Conservation (phyloP, 2,797 vertebrate species). For the Emydoidea blandingii region DNA sequence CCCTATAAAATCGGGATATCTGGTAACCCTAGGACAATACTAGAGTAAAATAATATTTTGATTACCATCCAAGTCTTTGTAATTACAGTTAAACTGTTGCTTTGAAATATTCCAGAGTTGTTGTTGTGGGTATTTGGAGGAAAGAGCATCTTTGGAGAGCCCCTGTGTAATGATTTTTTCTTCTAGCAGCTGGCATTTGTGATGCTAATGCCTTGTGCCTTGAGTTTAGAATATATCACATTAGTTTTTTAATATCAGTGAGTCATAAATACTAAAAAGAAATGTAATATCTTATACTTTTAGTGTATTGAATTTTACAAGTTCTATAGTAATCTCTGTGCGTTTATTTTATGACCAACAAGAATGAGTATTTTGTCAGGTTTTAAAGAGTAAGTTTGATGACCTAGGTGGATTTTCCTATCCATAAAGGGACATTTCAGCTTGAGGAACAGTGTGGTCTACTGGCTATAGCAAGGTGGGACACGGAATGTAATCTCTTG, state of each 20-base stretch:
- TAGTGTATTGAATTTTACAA: not conserved
- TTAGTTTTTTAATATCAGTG: not conserved
- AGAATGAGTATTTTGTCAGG: not conserved
- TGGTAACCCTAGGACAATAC: too few relatives aligned
- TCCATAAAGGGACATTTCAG: accelerated
- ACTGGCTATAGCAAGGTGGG: not conserved
- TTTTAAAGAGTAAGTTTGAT: not conserved
- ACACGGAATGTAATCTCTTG: accelerated
- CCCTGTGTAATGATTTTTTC: accelerated
- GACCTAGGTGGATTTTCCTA: not conserved
- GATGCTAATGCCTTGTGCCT: accelerated
- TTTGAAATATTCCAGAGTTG: not conserved
- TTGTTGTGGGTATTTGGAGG: not conserved
- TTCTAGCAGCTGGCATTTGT: not conserved
- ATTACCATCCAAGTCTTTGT: accelerated
- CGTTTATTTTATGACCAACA: not conserved
- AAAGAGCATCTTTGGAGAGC: not conserved
- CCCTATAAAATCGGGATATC: too few relatives aligned
- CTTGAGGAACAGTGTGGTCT: not conserved
- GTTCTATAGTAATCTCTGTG: not conserved
- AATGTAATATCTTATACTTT: not conserved
- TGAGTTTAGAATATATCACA: not conserved
- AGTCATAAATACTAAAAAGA: not conserved
- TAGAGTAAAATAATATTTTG: not conserved
- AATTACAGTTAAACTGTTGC: not conserved